Evolutionary conservation across 2,113 vertebrate genomes (phyloP).

Genomic region (Cavia porcellus): DNA sequence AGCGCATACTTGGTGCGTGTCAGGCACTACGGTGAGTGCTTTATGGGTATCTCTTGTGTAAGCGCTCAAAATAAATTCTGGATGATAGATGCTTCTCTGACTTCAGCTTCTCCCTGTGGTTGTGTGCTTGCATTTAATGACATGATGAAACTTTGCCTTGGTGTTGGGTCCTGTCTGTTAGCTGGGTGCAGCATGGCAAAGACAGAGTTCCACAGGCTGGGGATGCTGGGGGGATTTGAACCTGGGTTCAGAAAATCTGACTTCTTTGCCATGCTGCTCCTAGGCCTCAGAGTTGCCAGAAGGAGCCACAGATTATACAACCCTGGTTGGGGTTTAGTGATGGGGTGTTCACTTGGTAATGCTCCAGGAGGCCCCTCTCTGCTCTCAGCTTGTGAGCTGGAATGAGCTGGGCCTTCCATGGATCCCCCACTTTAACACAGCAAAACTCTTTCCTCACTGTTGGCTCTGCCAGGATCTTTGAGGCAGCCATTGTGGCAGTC

Average conservation of each 20-base stretch:
- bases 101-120: neutral
- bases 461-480: neutral
- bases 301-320: accelerated
- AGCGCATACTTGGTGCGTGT: accelerated
- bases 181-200: neutral
- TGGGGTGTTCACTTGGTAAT: neutral
- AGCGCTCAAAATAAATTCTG: neutral
- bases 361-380: neutral
- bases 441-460: neutral
- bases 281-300: neutral
- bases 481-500: neutral
- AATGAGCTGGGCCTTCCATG: neutral
- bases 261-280: neutral
- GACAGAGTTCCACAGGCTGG: neutral
- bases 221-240: neutral
- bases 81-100: neutral
- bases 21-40: accelerated
- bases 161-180: neutral
- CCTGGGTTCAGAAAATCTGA: neutral
- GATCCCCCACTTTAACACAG: neutral
- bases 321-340: neutral
- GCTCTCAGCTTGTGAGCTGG: neutral
- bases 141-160: neutral
- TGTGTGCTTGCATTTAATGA: neutral
- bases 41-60: neutral